Percentiles rank a stretch among this genome's conserved stretches.
These are phyloP conservation scores for Eptesicus fuscus DNA, from an alignment of 2,113 vertebrate genomes.

Conservation along the genomic window DNA sequence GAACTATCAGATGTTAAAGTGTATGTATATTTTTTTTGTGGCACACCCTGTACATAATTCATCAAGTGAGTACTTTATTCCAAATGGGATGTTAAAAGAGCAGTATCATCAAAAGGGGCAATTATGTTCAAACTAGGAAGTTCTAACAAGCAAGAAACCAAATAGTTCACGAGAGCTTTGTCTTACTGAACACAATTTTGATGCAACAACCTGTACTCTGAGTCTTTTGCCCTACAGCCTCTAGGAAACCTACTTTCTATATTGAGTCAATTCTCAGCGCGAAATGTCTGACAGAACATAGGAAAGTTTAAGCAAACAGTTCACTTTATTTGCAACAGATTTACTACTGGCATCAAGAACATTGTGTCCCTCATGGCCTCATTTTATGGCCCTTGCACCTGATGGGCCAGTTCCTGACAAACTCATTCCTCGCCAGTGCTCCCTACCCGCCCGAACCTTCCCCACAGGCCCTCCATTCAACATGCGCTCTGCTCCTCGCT, in stretches of 20 bases:
- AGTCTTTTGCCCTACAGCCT: background rate
- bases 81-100: background rate
- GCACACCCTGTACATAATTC: background rate
- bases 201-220: conserved; percentile 38
- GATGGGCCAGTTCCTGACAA: conserved; percentile 54
- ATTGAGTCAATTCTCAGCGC: background rate
- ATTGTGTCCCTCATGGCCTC: conserved; percentile 55
- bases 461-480: rapidly evolving
- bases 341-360: conserved; percentile 66
- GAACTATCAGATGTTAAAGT: too few species aligned
- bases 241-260: conserved; percentile 35
- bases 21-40: too few species aligned
- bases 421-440: background rate
- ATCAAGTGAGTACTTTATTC: background rate
- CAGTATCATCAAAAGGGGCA: background rate
- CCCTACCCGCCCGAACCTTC: background rate
- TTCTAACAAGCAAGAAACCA: background rate
- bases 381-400: conserved; percentile 61
- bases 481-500: background rate
- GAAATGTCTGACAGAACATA: conserved; percentile 59
- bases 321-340: conserved; percentile 72
- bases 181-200: conserved; percentile 42
- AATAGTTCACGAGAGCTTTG: background rate
- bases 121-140: conserved; percentile 31
- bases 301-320: conserved; percentile 74